Evolutionary conservation across 2,888 invertebrate genomes (phyloP), one percentile per base, ranked within the genome.

Genomic region (Cheilosia vulpina): DNA sequence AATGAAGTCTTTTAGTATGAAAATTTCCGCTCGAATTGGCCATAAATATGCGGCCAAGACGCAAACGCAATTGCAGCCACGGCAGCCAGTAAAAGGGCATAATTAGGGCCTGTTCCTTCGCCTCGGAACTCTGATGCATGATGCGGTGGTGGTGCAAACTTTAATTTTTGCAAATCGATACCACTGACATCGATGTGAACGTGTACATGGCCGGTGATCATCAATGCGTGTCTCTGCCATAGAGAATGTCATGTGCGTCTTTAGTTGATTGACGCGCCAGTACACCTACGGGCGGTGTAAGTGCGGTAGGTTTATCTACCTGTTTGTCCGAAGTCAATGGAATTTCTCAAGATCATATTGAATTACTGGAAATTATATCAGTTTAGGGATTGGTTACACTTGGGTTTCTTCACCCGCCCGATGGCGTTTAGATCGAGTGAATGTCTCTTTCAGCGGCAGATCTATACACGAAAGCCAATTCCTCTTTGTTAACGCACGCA

Each of bases 41-140:
- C 87, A 60, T 82, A 87, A 87, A 82, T 87, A 82, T 87, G 87
- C 87, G 81, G 77, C 82, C 82, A 77, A 80, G 71, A 76, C 76
- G 31, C 31, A 81, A 85, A 76, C 76, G 31, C 31, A 81, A 85
- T 85, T 76, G 85, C 76, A 81, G 76, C 38, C 69, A 65, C 68
- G 62, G 65, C 17, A 27, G 13, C n/a, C 71, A 81, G 81, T 85
- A 81, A 85, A 85, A 85, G 81, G 76, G 71, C 72, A 77, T 81
- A 85, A 85, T 85, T 85, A 85, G 76, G 80, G 82, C 82, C 77
- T 77, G 69, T 47, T 11, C 4, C 43, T 38, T 38, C 38, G 38
- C 13, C 13, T 34, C 19, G 53, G 38, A 31, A 31, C 31, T 31
- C 31, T 31, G 31, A 55, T 57, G 55, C 45, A 66, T 50, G 79